Evolutionary conservation across 2,113 vertebrate genomes (phyloP), one percentile per base, ranked within the genome.

Genomic region (Irena cyanogastra): DNA sequence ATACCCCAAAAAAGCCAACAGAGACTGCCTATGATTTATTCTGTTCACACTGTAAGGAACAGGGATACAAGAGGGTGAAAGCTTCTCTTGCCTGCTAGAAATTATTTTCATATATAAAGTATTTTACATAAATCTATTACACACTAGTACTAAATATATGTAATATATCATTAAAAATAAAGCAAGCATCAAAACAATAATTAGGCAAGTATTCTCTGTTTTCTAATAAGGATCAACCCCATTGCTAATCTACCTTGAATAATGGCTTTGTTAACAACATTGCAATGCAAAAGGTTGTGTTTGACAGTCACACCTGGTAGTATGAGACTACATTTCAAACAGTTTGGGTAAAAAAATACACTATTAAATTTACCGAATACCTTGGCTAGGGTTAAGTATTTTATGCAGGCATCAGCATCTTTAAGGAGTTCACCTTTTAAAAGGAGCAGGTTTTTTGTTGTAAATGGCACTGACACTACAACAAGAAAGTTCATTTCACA

Each of bases 401-500:
- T 98, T 97, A 50, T 97, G 97, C 97, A 84, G 54, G 79, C 92
- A 75, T 98, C 98, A 98, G 98, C 98, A 98, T 97, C 94, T 98
- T 97, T 92, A 91, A 92, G 83, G 93, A 95, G 96, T 98, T 98
- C 98, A 98, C 98, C 97, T 98, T 98, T 98, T 97, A 98, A 98
- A 97, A 95, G 97, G 97, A 98, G 97, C 97, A 97, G 95, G 97
- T 96, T 98, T 98, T 98, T 96, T 97, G 98, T 98, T 98, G 98
- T 98, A 98, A 98, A 98, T 97, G 98, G 97, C 98, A 98, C 97
- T 97, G 98, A 98, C 98, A 98, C 98, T 97, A 98, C 98, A 98
- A 98, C 98, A 98, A 98, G 98, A 98, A 98, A 98, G 98, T 98
- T 98, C 98, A 98, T 98, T 98, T 98, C 98, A 98, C 97, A 98